phyloP scores from a whole-genome alignment of 2,888 invertebrate species.

The Candidula unifasciata region DNA sequence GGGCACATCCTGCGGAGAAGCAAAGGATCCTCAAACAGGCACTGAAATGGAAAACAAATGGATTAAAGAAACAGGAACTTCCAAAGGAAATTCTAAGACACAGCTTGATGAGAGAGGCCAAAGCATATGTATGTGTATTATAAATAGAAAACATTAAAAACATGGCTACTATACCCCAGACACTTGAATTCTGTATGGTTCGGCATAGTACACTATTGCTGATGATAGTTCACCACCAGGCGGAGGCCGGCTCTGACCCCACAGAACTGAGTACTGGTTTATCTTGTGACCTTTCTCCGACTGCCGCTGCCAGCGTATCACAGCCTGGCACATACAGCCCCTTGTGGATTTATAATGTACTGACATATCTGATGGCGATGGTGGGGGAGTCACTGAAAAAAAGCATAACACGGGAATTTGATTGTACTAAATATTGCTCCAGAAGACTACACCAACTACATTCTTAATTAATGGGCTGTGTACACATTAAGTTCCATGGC shows the following conservation, averaged over 20 bases:
- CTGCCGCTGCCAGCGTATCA: slow-evolving; percentile 40
- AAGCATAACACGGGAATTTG: neutral
- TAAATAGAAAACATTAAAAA: no score
- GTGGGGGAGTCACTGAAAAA: slow-evolving; percentile 37
- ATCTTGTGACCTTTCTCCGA: slow-evolving; percentile 15
- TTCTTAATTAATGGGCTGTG: no score
- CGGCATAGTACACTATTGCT: slow-evolving; percentile 37
- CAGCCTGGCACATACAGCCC: slow-evolving; percentile 46
- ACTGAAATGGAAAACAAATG: no score
- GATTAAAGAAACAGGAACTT: no score
- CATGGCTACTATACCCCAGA: slow-evolving; percentile 20
- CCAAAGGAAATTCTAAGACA: no score
- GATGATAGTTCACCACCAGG: slow-evolving; percentile 13
- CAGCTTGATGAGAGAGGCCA: no score
- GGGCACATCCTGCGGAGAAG: no score
- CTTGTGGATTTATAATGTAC: slow-evolving; percentile 26
- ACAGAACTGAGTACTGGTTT: slow-evolving; percentile 30
- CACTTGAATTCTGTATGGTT: slow-evolving; percentile 40
- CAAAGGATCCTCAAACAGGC: no score
- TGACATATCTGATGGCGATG: slow-evolving; percentile 27
- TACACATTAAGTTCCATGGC: no score
- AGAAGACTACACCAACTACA: neutral
- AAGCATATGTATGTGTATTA: no score
- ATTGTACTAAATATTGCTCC: neutral
- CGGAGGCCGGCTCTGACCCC: slow-evolving; percentile 44